These are phyloP conservation scores for Schmidtea mediterranea DNA, from an alignment of 1,140 invertebrate species.

Conservation along the genomic window DNA sequence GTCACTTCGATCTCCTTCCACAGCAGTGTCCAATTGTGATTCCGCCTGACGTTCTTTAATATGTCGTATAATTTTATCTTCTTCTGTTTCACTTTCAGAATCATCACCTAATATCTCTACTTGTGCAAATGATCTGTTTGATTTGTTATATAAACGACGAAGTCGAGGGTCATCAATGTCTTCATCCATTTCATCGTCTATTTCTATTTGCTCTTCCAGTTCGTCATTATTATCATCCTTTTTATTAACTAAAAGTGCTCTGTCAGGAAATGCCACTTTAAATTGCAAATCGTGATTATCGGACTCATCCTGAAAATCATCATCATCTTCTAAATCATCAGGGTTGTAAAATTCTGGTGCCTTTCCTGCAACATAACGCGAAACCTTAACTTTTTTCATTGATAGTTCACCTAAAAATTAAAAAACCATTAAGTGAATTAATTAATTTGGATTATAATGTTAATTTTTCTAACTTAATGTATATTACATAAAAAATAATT, in stretches of 20 bases:
- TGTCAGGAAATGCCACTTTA: too few species aligned
- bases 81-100: constrained; percentile 8
- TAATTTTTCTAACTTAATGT: too few species aligned
- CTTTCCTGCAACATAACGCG: constrained; percentile 30
- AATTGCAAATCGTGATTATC: too few species aligned
- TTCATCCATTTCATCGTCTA: neutral
- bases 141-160: constrained; percentile 6
- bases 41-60: constrained; percentile 10
- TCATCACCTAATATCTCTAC: constrained; percentile 7
- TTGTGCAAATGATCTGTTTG: constrained; percentile 1
- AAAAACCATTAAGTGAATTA: too few species aligned
- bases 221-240: constrained; percentile 1
- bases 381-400: constrained; percentile 32
- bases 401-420: constrained; percentile 24
- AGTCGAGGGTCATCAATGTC: constrained; percentile 11
- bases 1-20: neutral
- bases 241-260: neutral
- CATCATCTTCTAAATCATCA: neutral
- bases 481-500: too few species aligned
- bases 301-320: neutral
- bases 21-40: constrained; percentile 3
- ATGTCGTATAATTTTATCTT: neutral
- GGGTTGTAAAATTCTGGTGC: constrained; percentile 10
- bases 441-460: too few species aligned
- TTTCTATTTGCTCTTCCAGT: constrained; percentile 6